Base-by-base conservation (phyloP, 2,113 vertebrate species). In the Cyprinus carpio region DNA sequence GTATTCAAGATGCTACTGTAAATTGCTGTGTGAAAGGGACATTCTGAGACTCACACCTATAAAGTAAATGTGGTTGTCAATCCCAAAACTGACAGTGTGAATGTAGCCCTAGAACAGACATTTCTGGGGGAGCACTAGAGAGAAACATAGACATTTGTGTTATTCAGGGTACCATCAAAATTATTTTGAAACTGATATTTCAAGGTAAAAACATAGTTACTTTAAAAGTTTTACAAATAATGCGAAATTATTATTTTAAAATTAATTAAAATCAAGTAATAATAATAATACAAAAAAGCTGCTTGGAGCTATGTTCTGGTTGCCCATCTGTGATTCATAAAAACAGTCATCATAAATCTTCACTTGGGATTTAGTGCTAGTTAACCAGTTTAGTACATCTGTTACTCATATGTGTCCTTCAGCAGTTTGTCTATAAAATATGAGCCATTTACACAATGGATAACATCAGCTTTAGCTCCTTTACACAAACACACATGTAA, bases 341-440 rank as follows among this genome's bases (percentile, higher is more conserved):
- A 80, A 82, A 75, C 56, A 37, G 80, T 71, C 46, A 74, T 71
- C 79, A 84, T 86, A 86, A 86, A 84, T 80, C 34, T 81, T 86
- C 74, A 56, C 15, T 46, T 56, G 25, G 6, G 43, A 80, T 86
- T 79, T 60, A 16, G 60, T 81, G 81, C 80, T 82, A 37, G 40
- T 83, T 64, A 84, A 64, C 37, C 76, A 60, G 4, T 81, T 67
- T 34, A 46, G 49, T 75, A 71, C 56, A 69, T 83, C 43, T 84
- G 29, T 67, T 84, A 10, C 34, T 51, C 58, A 56, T 37, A 62
- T 58, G n/a, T 40, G 56, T 37, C 74, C 34, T 46, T 75, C 74
- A 71, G 54, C 34, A 60, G n/a, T 81, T 16, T 43, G 34, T 81
- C 58, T 46, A 23, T 81, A 51, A 81, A 67, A 67, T 81, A 46